A percentile compares a stretch with the other conserved stretches of the same genome.
These are phyloP conservation scores for Anas flavirostris DNA, from an alignment of 2,797 vertebrate species.

Conservation along the genomic window DNA sequence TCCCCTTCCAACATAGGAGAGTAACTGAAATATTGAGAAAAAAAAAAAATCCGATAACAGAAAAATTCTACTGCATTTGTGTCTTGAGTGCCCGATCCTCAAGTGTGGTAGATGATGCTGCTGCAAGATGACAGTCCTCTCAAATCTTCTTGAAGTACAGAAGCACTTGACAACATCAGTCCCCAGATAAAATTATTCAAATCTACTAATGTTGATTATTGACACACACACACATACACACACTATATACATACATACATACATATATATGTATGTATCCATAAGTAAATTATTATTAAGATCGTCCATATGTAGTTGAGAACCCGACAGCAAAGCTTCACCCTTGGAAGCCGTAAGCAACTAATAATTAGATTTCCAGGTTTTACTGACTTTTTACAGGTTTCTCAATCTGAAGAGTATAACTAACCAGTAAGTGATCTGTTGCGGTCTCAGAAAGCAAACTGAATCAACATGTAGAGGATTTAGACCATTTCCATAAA, in stretches of 20 bases:
- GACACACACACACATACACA: not conserved
- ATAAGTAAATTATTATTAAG: slow-evolving; percentile 58
- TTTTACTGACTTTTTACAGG: not conserved
- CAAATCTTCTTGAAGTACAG: not conserved
- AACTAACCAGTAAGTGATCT: slow-evolving; percentile 38
- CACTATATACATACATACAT: not conserved
- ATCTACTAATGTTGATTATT: not conserved
- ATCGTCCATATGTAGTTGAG: slow-evolving; percentile 47
- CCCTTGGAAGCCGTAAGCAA: slow-evolving; percentile 47
- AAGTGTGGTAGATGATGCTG: not conserved
- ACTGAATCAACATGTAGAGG: not conserved
- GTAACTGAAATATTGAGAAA: not conserved
- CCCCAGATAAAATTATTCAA: not conserved
- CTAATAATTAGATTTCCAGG: slow-evolving; percentile 66
- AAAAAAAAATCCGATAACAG: not conserved
- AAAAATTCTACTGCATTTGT: not conserved
- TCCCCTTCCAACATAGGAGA: not conserved
- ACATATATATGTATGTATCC: not conserved
- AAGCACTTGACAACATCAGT: not conserved
- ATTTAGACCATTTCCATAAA: slow-evolving; percentile 36
- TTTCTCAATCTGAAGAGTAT: slow-evolving; percentile 42
- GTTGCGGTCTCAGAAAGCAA: slow-evolving; percentile 27
- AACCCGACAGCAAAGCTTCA: slow-evolving; percentile 66
- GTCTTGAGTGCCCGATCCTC: not conserved
- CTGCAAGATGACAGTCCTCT: not conserved